Evolutionary conservation across 53 echinoderm and acorn worm genomes (phyloP).

Genomic region (Stichopus horrens): DNA sequence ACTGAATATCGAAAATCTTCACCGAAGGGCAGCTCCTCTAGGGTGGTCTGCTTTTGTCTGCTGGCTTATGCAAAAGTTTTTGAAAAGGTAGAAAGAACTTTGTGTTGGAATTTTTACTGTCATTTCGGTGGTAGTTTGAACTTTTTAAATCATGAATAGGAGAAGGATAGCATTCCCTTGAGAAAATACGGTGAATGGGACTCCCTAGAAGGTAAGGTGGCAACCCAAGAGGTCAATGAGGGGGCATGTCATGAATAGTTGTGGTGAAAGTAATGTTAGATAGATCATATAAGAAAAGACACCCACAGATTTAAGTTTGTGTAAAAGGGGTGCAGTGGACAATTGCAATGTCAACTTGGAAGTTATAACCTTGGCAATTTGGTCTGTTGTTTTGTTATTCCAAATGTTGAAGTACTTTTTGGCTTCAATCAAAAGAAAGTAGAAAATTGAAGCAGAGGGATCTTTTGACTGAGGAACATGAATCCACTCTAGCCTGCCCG

Average conservation of each 20-base stretch:
- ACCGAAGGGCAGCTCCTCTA: neutral
- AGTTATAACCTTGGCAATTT: too few species aligned
- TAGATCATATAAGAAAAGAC: neutral
- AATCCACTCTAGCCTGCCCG: too few species aligned
- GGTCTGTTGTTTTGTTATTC: too few species aligned
- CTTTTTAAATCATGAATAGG: neutral
- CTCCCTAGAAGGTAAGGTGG: neutral
- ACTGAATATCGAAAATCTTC: neutral
- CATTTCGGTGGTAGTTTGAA: neutral
- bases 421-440: too few species aligned
- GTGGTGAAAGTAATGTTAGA: neutral
- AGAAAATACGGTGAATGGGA: neutral
- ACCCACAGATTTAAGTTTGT: too few species aligned
- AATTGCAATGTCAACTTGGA: too few species aligned
- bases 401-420: too few species aligned
- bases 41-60: neutral
- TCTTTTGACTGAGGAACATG: too few species aligned
- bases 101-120: neutral
- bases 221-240: neutral
- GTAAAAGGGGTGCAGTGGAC: too few species aligned
- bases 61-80: neutral
- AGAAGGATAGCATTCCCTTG: neutral
- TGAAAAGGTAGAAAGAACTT: neutral
- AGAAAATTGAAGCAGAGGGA: too few species aligned
- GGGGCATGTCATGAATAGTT: neutral